These are phyloP conservation scores for Lasioglossum pauxillum DNA, from an alignment of 2,888 invertebrate genomes.

Conservation along the genomic window DNA sequence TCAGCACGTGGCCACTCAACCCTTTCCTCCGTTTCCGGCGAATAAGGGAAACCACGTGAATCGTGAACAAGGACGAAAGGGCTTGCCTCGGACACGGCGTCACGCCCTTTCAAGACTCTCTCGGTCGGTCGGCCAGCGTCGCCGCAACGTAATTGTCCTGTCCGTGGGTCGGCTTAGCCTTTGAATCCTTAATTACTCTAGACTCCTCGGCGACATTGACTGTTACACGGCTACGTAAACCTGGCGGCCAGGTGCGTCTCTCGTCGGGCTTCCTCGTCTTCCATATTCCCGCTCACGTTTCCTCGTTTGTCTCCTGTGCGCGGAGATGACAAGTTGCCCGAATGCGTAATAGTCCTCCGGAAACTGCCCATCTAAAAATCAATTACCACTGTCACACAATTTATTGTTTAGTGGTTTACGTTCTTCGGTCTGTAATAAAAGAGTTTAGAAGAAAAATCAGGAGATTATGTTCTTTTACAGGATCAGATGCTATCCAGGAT, in stretches of 20 bases:
- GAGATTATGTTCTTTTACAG: neutral
- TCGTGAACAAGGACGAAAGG: constrained; percentile 17
- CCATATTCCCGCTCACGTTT: neutral
- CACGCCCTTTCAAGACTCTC: constrained; percentile 33
- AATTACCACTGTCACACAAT: neutral
- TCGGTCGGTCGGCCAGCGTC: constrained; percentile 32
- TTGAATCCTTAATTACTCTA: constrained; percentile 56
- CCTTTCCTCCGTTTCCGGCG: constrained; percentile 28
- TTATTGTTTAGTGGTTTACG: neutral
- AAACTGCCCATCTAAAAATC: neutral
- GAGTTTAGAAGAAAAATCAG: neutral
- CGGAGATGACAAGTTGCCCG: neutral
- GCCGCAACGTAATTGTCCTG: constrained; percentile 52
- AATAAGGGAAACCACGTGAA: constrained; percentile 27
- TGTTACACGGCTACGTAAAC: neutral
- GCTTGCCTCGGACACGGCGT: constrained; percentile 6
- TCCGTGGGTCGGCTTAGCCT: constrained; percentile 36
- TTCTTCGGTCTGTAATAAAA: neutral
- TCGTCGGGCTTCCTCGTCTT: neutral
- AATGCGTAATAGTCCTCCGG: neutral
- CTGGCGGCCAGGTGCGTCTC: constrained; percentile 32
- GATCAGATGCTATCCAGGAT: constrained; percentile 5
- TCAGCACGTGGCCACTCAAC: constrained; percentile 40
- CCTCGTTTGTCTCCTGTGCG: neutral
- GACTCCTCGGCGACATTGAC: constrained; percentile 8